Conservation (phyloP, 1,140 invertebrate species). For the Tetragonula clypearis region DNA sequence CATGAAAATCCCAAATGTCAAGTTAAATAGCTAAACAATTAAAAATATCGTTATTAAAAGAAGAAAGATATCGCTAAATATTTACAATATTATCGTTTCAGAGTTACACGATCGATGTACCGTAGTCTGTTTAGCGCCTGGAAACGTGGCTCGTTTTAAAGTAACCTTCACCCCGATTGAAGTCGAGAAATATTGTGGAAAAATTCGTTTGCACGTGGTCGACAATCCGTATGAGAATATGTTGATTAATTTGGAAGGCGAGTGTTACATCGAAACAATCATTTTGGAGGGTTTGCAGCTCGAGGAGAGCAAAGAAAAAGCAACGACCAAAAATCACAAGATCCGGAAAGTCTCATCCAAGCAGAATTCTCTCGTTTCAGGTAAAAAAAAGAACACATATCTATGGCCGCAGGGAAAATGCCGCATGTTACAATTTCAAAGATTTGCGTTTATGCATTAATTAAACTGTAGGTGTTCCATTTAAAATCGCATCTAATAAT, state of each 20-base stretch:
- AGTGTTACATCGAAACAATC: slow-evolving; percentile 67
- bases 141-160: slow-evolving; percentile 45
- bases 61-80: not conserved
- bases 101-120: slow-evolving; percentile 39
- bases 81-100: not conserved
- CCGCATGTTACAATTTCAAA: no score
- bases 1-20: no score
- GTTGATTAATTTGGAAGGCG: slow-evolving; percentile 60
- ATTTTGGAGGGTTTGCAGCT: slow-evolving; percentile 66
- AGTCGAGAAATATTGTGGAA: slow-evolving; percentile 42
- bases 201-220: slow-evolving; percentile 56
- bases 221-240: slow-evolving; percentile 74
- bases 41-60: not conserved
- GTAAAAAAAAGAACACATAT: not conserved
- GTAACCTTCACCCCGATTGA: slow-evolving; percentile 58
- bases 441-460: no score
- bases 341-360: slow-evolving; percentile 11
- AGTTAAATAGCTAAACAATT: no score
- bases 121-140: slow-evolving; percentile 37
- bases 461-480: no score
- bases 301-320: slow-evolving; percentile 10
- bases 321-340: not conserved
- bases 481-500: no score
- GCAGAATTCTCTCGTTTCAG: not conserved
- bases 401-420: no score